A percentile compares a stretch with the other conserved stretches of the same genome.
Evolutionary conservation across 2,888 invertebrate genomes (phyloP).

Genomic region (Callimorpha dominula): DNA sequence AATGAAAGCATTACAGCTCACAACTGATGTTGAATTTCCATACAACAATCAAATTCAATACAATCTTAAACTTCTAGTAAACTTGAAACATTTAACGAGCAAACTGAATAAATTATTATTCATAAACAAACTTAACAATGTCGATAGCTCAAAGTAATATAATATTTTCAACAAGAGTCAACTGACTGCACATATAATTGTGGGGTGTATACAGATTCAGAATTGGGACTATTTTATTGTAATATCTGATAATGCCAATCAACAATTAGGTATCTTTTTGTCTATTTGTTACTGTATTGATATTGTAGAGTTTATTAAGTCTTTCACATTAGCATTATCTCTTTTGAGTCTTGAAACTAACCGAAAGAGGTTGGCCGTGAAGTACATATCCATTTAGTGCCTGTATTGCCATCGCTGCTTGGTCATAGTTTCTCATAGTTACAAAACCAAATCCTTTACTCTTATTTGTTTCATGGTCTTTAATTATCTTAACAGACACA

Average conservation of each 20-base stretch:
- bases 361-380: constrained; percentile 82
- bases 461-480: constrained; percentile 85
- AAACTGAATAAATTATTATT: constrained; percentile 87
- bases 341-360: constrained; percentile 86
- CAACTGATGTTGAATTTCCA: constrained; percentile 81
- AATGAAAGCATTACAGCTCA: constrained; percentile 83
- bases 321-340: constrained; percentile 82
- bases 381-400: constrained; percentile 83
- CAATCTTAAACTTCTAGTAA: constrained; percentile 85
- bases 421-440: constrained; percentile 86
- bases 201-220: constrained; percentile 69
- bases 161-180: constrained; percentile 84
- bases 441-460: constrained; percentile 87
- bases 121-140: constrained; percentile 87
- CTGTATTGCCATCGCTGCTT: constrained; percentile 86
- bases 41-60: constrained; percentile 84
- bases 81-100: constrained; percentile 87
- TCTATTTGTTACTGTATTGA: constrained; percentile 85
- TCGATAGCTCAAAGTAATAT: constrained; percentile 86
- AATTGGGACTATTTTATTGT: constrained; percentile 69
- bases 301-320: constrained; percentile 80
- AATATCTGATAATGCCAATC: constrained; percentile 77
- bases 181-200: constrained; percentile 74
- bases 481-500: constrained; percentile 86
- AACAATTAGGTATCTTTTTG: constrained; percentile 72